Base-by-base conservation (phyloP, 2,113 vertebrate genomes). In the Acrocephalus kingi region DNA sequence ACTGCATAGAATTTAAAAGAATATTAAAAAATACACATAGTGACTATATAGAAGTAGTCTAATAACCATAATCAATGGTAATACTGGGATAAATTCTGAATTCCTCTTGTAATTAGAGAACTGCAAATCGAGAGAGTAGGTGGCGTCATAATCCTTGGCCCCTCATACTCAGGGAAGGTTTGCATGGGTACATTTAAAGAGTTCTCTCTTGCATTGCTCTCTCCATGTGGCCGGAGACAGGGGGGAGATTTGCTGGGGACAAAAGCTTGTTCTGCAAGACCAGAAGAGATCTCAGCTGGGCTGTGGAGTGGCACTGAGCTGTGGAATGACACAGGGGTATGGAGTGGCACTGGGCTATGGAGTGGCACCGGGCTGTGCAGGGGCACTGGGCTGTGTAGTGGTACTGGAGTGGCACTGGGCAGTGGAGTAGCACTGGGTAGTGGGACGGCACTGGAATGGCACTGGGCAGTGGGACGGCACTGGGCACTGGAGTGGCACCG, bases 361-460 rank as follows among this genome's bases (percentile, higher is more conserved):
- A 31, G 3, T 54, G 35, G 46, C 33, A 10, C n/a, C 11, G 24
- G 33, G n/a, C 3, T 10, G 0, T 49, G 66, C 31, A 13, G 1
- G 22, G 13, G 19, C 39, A 43, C 35, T 56, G 71, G 52, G 33
- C 4, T 24, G 0, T 43, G 11, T 37, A 55, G 11, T 51, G 35
- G 8, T 37, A 19, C n/a, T 15, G 66, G 46, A 15, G 2, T 59
- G 20, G 8, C 55, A 12, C 33, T 23, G 33, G 15, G 14, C 3
- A 7, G 0, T n/a, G 24, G 13, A 45, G 2, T 45, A 31, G 7
- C 41, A 15, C 52, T 9, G 39, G 39, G 13, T 5, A 16, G 0
- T 10, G 15, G 58, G 45, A 9, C 51, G 27, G 7, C 43, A 39
- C 10, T 13, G 13, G 37, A 33, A 0, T 55, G 51, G 7, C 39